Conservation (phyloP, 2,797 vertebrate species). For the Masticophis lateralis region DNA sequence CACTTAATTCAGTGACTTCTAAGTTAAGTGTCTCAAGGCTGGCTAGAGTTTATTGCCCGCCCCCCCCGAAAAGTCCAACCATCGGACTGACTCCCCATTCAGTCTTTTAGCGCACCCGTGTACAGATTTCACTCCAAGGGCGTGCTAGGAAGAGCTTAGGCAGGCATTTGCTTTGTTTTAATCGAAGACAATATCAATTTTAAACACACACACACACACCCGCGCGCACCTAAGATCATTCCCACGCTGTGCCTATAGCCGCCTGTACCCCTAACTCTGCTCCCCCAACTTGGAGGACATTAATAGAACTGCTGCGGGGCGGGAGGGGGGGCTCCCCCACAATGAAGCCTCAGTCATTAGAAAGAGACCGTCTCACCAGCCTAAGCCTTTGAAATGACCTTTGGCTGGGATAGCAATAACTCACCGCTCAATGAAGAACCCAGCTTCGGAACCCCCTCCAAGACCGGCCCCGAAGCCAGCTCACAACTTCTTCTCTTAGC, state of each 20-base stretch:
- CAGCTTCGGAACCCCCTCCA: constrained; percentile 79
- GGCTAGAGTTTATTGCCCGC: neutral
- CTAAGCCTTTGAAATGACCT: constrained; percentile 98
- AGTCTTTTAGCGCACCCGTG: neutral
- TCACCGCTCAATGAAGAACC: constrained; percentile 99
- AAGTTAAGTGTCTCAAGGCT: neutral
- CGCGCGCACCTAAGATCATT: neutral
- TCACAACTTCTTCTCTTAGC: constrained; percentile 76
- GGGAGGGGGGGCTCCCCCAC: constrained; percentile 65
- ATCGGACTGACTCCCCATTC: neutral
- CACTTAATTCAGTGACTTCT: constrained; percentile 13
- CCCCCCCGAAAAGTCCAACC: neutral
- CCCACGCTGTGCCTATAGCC: neutral
- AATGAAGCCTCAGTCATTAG: constrained; percentile 81
- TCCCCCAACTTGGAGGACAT: constrained; percentile 65
- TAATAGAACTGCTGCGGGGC: constrained; percentile 59
- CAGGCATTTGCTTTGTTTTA: neutral
- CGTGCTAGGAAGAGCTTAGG: neutral
- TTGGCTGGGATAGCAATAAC: constrained; percentile 88
- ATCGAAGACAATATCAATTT: neutral
- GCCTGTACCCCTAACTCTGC: constrained; percentile 44
- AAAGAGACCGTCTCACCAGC: constrained; percentile 86
- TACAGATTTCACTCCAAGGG: neutral
- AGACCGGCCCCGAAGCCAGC: constrained; percentile 77
- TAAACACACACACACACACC: no score